Evolutionary conservation across 2,888 invertebrate genomes (phyloP), one percentile per base, ranked within the genome.

Genomic region (Noctuana brunneofusca): DNA sequence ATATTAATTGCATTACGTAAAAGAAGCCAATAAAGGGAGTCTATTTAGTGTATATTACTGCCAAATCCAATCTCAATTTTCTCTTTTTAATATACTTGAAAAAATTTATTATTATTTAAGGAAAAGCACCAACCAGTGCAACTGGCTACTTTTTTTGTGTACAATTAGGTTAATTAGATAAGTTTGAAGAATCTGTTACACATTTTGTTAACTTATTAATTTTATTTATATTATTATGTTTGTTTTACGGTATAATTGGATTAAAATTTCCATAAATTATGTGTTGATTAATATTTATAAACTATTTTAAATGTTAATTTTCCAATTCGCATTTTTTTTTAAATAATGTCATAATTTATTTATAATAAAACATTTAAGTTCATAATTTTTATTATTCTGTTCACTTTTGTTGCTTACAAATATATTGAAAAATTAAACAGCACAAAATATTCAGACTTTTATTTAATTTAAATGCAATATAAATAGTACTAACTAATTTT

Each of bases 381-480:
- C n/a, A 16, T 43, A 11, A 20, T 12, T 41, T 49, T 41, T 52
- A 8, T n/a, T 22, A 1, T 22, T 20, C 11, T 20, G 9, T 20
- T 11, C 6, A 46, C 9, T 4, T 20, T 46, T 20, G 1, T 20
- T 46, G 3, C 20, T 46, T 38, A 14, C 1, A 38, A 38, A 38
- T n/a, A 8, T 16, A 46, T 16, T 32, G n/a, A 20, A 22, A 14
- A 59, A 60, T 35, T 54, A 60, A 54, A 54, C 1, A 35, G 43
- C 43, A 48, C 32, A 35, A 46, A 22, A 60, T 30, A 60, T 54
- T 35, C 35, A 48, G 48, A 48, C 32, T 62, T 62, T 32, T 35
- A 30, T 53, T 53, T 49, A 20, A 55, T 62, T 60, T 49, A 35
- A 16, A 55, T 46, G 32, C 11, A 43, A 56, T 20, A n/a, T 46